These are phyloP conservation scores for Platyscapa corneri DNA, from an alignment of 1,140 invertebrate species.

Conservation along the genomic window DNA sequence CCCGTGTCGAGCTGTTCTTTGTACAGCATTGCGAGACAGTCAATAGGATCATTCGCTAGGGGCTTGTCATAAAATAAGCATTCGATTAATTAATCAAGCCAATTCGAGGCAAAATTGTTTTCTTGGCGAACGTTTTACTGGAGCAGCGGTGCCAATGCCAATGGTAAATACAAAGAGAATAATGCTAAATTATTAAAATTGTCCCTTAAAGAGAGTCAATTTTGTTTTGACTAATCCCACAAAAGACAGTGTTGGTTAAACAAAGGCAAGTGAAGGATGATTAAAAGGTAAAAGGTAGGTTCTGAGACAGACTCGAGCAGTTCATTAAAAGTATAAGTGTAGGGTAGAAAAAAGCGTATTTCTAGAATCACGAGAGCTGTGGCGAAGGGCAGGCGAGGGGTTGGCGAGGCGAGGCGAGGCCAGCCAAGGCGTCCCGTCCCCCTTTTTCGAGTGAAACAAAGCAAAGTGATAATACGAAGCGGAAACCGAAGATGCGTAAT, in stretches of 20 bases:
- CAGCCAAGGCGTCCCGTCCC: no score
- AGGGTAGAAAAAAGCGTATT: not conserved
- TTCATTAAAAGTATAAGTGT: slow-evolving; percentile 22
- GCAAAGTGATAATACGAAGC: slow-evolving; percentile 51
- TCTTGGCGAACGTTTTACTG: not conserved
- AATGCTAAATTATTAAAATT: not conserved
- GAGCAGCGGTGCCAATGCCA: not conserved
- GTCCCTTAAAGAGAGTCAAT: not conserved
- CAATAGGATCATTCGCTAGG: no score
- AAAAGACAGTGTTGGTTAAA: not conserved
- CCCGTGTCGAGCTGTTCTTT: no score
- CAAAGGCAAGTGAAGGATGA: not conserved
- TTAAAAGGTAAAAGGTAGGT: slow-evolving; percentile 25
- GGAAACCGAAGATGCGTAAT: slow-evolving; percentile 54
- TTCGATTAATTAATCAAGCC: no score
- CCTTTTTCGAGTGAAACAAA: not conserved
- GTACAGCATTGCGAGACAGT: no score
- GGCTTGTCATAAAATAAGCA: no score
- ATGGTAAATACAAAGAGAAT: not conserved
- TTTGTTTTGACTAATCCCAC: not conserved
- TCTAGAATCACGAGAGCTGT: not conserved
- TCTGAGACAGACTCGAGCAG: not conserved
- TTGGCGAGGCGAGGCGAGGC: no score
- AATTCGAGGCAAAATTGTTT: no score
- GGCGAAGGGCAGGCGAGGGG: not conserved